Percentiles rank a stretch among this genome's conserved stretches.
Conservation (phyloP, 2,113 vertebrate species). For the Meleagris gallopavo region DNA sequence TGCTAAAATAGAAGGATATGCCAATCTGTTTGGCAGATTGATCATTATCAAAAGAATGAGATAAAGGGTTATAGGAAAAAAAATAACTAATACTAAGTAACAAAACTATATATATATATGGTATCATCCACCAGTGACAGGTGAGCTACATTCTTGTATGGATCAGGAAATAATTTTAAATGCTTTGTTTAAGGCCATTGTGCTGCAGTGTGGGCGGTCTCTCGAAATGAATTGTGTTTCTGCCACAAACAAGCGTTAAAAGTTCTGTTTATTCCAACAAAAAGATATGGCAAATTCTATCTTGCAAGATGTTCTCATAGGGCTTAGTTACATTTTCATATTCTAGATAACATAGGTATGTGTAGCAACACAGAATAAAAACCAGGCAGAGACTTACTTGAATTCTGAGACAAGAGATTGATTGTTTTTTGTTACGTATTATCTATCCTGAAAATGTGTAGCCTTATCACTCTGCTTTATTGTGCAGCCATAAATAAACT, state of each 20-base stretch:
- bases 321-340: neutral
- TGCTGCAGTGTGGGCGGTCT: neutral
- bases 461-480: neutral
- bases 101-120: neutral
- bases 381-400: neutral
- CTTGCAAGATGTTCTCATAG: neutral
- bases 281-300: neutral
- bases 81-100: neutral
- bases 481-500: neutral
- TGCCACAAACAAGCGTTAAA: neutral
- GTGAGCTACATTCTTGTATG: neutral
- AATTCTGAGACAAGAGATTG: neutral
- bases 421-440: neutral
- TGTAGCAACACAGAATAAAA: neutral
- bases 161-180: neutral
- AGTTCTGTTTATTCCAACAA: neutral
- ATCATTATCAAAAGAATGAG: neutral
- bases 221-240: neutral
- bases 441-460: neutral
- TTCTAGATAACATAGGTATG: neutral
- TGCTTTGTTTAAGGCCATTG: neutral
- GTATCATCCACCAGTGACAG: neutral
- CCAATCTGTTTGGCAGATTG: conserved; percentile 10
- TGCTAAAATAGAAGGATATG: neutral
- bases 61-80: neutral